Evolutionary conservation across 2,113 vertebrate genomes (phyloP), one percentile per base, ranked within the genome.

Genomic region (Panthera tigris): DNA sequence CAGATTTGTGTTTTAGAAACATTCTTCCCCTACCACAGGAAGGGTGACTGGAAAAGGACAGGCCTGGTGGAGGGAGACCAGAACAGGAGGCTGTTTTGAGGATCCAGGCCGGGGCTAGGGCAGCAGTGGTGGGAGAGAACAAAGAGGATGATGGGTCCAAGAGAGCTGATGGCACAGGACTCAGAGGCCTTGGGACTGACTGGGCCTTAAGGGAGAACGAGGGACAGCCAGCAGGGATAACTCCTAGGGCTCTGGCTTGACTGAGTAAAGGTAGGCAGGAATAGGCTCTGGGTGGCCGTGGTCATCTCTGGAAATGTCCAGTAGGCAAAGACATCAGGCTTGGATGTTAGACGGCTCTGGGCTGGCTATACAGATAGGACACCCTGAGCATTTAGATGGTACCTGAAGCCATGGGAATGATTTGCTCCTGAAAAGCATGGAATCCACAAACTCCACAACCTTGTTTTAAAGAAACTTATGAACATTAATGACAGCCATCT

Each of bases 1-100:
- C 83, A 81, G 25, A 85, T 23, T 7, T 88, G 68, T 78, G 81
- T 71, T 87, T 87, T 48, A 63, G 80, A 86, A 86, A 83, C 31
- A 39, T 23, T 48, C 16, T 87, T 90, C 36, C 71, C 36, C 48
- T 10, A 55, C 21, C 31, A 45, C 31, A 68, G 76, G 61, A 52
- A 78, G n/a, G 48, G 33, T 15, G 45, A 19, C 63, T 39, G 23
- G 27, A 61, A 71, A 86, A 71, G 80, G 69, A 57, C 39, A 73
- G 50, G 19, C 11, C 15, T 25, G n/a, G 33, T 31, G 23, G 29
- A 80, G 31, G 15, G 57, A 84, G 39, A 66, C 29, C 39, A 12
- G 36, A 50, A 57, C 19, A 41, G 39, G 39, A 78, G 45, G 82
- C 50, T 68, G 80, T 73, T 89, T 33, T 18, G 4, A 86, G 83